Evolutionary conservation across 2,888 invertebrate species (phyloP), one percentile per base, ranked within the genome.

Genomic region (Pristionchus maxplancki): DNA sequence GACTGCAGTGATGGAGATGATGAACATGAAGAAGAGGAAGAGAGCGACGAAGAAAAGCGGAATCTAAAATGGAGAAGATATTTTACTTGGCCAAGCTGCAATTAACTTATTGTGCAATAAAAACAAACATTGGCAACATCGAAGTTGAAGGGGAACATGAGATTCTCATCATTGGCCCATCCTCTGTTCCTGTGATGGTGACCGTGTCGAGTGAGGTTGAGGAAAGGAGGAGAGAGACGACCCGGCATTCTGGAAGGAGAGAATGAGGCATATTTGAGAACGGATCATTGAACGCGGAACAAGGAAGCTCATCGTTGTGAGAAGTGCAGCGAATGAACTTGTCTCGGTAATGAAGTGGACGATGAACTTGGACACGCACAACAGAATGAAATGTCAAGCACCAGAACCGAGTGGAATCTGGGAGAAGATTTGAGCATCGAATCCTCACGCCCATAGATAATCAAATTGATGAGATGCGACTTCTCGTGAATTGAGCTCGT

Each of bases 181-280:
- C 78, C 78, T 1, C 44, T 40, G 28, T 48, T 78, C 78, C 28
- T 28, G 15, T 78, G 78, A 11, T 78, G 78, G 20, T 78, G 40
- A 48, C 78, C 78, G 28, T 78, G 78, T 48, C 78, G 78, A 44
- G 78, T 78, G 78, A 78, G 78, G 28, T 78, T 78, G 78, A 78
- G 78, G 44, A 78, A 78, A 44, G 78, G 78, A 44, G 78, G 44
- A 44, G 78, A 44, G 9, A 78, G 78, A 78, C 44, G 78, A 78
- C 78, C 78, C 78, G 78, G 78, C 78, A 78, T 78, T n/a, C 78
- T 78, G 78, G 58, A 58, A 58, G n/a, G n/a, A 9, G 6, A 58
- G 58, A 58, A 58, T 58, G 58, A 24, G n/a, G 9, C 5, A 58
- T 58, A 17, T 20, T 50, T 50, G 50, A 17, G 58, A 58, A 58